Base-by-base conservation (phyloP, 2,113 vertebrate genomes). In the Cyprinodon brontotheroides region DNA sequence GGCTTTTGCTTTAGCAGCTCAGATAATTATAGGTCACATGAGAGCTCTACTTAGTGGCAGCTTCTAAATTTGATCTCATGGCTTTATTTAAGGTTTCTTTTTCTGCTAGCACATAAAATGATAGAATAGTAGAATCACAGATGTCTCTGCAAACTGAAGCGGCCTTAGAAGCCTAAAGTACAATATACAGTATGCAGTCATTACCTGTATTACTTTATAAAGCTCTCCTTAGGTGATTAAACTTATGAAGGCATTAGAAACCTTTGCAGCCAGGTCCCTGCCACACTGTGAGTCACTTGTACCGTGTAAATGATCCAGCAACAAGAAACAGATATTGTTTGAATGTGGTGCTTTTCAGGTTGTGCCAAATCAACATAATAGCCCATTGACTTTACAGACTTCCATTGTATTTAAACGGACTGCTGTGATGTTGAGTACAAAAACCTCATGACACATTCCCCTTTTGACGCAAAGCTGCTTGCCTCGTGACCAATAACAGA, bases 1-100 rank as follows among this genome's bases (percentile, higher is more conserved):
- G 45, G 39, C 45, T 40, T 74, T 61, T 72, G 38, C 53, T 11
- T 64, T 20, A 63, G 63, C 40, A 38, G 67, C 62, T 70, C 47
- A 22, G 41, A 48, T 53, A 63, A 47, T 36, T 20, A 20, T 0
- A 43, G 40, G 36, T 20, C 5, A 22, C 1, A 29, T 29, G 0
- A 1, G 45, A 50, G 15, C n/a, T 69, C 3, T 57, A 1, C 15
- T 62, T 73, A 13, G 13, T 1, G n/a, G 22, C 43, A 14, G 43
- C n/a, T 29, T 15, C 65, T 47, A 41, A 43, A 14, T 29, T 6
- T 66, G 37, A 63, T 17, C 3, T 17, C 5, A 2, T 36, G 13
- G 6, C 6, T 20, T 53, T 20, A 53, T 20, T 53, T 53, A 17
- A 17, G 50, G 50, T 57, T 57, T n/a, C 17, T 57, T 3, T 15